Evolutionary conservation across 2,113 vertebrate genomes (phyloP).

Genomic region (Catharus fuscescens): DNA sequence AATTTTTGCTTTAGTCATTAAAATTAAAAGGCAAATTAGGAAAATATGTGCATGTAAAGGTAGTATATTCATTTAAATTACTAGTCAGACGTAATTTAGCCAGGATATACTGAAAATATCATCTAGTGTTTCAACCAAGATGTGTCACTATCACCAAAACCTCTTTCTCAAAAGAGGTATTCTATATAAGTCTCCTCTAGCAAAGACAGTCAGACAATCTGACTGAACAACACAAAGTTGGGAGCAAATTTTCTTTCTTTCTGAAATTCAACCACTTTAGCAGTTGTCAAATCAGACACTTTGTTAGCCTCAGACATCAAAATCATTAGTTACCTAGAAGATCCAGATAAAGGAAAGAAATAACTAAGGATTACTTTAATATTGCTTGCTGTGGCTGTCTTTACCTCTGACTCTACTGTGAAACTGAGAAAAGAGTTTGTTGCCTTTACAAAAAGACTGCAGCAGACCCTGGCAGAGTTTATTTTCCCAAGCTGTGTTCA

Average conservation of each 20-base stretch:
- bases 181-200: background rate
- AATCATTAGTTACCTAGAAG: background rate
- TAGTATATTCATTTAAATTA: background rate
- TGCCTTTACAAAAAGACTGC: background rate
- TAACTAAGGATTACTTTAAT: background rate
- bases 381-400: background rate
- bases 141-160: background rate
- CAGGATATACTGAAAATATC: background rate
- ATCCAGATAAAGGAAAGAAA: background rate
- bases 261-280: background rate
- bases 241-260: background rate
- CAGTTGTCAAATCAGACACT: background rate
- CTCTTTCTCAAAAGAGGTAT: background rate
- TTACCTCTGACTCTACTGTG: background rate
- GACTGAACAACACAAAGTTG: background rate
- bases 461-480: background rate
- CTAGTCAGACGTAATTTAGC: background rate
- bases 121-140: background rate
- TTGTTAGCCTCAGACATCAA: background rate
- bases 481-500: background rate
- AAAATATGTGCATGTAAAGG: background rate
- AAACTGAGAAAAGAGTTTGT: background rate
- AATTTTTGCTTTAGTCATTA: background rate
- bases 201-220: background rate
- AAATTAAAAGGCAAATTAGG: background rate